Conservation (phyloP, 2,113 vertebrate genomes). For the Falco punctatus region DNA sequence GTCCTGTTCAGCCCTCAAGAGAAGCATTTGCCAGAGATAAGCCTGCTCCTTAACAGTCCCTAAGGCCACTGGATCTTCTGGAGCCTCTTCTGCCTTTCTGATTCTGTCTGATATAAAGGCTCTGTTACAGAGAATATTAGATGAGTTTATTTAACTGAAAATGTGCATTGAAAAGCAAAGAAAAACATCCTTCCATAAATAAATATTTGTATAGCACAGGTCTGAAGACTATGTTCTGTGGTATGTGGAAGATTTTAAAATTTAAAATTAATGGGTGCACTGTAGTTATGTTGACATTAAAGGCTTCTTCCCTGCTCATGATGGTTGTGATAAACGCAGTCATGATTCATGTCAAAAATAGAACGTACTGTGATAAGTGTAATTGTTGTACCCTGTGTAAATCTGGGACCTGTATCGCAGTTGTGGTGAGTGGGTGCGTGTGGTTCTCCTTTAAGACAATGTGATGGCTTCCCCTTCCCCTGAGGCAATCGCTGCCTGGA, state of each 20-base stretch:
- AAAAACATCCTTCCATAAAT: not conserved
- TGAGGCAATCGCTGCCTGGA: no score
- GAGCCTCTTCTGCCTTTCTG: slow-evolving; percentile 53
- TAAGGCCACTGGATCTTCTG: slow-evolving; percentile 7
- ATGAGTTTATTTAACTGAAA: slow-evolving; percentile 9
- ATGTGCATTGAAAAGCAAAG: not conserved
- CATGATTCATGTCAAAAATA: no score
- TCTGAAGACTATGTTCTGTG: not conserved
- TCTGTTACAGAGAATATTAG: not conserved
- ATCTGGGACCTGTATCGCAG: no score
- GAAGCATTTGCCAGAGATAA: slow-evolving; percentile 5
- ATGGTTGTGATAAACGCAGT: not conserved
- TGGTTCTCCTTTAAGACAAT: no score
- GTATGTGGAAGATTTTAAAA: not conserved
- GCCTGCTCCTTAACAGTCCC: slow-evolving; percentile 27
- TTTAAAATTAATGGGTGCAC: not conserved
- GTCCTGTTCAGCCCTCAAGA: not conserved
- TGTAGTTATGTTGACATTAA: not conserved
- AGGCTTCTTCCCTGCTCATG: not conserved
- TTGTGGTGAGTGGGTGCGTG: no score
- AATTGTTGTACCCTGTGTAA: no score
- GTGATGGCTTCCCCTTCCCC: no score
- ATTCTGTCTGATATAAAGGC: not conserved
- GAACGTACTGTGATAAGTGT: no score
- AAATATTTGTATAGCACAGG: not conserved